phyloP scores from a whole-genome alignment of 2,888 invertebrate species.

The Trichogramma dendrolimi region DNA sequence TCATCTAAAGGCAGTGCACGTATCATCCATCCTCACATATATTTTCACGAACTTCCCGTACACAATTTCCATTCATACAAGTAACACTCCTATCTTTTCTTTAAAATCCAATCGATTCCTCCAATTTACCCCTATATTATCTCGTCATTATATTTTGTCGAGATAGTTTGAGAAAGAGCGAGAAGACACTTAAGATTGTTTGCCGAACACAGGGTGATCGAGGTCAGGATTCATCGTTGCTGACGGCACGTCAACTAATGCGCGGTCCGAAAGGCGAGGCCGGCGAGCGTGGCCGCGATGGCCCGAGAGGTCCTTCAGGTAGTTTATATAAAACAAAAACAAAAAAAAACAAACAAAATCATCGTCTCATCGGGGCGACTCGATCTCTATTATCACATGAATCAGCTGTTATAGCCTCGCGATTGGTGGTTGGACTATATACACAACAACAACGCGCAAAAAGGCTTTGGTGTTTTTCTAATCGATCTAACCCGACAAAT shows the following conservation, averaged over 20 bases:
- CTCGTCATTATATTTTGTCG: no score
- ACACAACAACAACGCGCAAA: no score
- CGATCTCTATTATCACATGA: no score
- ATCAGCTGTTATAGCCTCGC: background rate
- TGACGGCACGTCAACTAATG: slow-evolving; percentile 1
- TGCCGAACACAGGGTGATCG: slow-evolving; percentile 56
- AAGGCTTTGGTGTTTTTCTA: no score
- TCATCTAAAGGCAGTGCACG: no score
- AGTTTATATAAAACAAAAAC: slow-evolving; percentile 29
- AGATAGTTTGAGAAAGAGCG: background rate
- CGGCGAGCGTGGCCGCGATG: slow-evolving; percentile 38
- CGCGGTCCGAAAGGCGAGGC: slow-evolving; percentile 23
- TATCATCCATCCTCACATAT: no score
- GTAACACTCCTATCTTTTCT: no score
- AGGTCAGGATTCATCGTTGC: slow-evolving; percentile 54
- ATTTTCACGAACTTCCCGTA: no score
- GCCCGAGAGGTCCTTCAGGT: slow-evolving; percentile 59
- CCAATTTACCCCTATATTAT: no score
- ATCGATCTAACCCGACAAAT: no score
- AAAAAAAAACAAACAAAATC: background rate
- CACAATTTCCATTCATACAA: no score
- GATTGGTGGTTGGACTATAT: slow-evolving; percentile 15
- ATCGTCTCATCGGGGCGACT: background rate
- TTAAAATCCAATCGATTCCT: no score
- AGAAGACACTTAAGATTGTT: background rate